Percentiles rank a stretch among this genome's conserved stretches.
phyloP scores from a whole-genome alignment of 2,797 vertebrate genomes.

The Ctenochaetus hawaiiensis region DNA sequence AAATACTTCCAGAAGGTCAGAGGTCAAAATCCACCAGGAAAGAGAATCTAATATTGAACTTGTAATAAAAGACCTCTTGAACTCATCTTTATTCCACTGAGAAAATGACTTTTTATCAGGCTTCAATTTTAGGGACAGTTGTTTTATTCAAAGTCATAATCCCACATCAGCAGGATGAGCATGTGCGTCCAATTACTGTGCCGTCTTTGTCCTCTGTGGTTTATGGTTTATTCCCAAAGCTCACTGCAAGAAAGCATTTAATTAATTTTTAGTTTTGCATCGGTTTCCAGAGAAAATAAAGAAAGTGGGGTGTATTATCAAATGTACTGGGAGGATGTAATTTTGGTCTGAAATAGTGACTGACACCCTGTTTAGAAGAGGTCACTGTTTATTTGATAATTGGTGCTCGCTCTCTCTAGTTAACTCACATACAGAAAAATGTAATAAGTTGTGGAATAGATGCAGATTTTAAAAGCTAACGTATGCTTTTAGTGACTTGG shows the following conservation, averaged over 20 bases:
- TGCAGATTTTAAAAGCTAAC: background rate
- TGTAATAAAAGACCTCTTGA: constrained; percentile 20
- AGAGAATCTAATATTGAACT: constrained; percentile 38
- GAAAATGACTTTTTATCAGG: constrained; percentile 14
- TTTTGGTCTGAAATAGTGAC: constrained; percentile 41
- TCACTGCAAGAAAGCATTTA: constrained; percentile 36
- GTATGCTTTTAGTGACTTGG: background rate
- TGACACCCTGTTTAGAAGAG: constrained; percentile 47
- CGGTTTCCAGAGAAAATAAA: constrained; percentile 66
- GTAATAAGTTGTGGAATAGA: background rate
- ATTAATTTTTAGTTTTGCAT: constrained; percentile 56
- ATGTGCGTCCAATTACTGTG: background rate
- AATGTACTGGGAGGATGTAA: constrained; percentile 29
- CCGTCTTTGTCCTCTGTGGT: constrained; percentile 18
- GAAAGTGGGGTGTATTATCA: background rate
- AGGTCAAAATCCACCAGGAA: constrained; percentile 43
- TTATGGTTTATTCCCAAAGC: constrained; percentile 57
- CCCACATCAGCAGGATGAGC: constrained; percentile 34
- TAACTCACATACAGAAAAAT: background rate
- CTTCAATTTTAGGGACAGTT: constrained; percentile 41
- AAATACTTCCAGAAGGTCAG: constrained; percentile 61
- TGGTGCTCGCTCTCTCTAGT: background rate
- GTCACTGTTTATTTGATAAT: constrained; percentile 53
- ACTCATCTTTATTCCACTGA: constrained; percentile 42
- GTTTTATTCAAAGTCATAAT: constrained; percentile 56